A percentile compares a stretch with the other conserved stretches of the same genome.
phyloP scores from a whole-genome alignment of 2,797 vertebrate genomes.

The Nyctalus aviator region DNA sequence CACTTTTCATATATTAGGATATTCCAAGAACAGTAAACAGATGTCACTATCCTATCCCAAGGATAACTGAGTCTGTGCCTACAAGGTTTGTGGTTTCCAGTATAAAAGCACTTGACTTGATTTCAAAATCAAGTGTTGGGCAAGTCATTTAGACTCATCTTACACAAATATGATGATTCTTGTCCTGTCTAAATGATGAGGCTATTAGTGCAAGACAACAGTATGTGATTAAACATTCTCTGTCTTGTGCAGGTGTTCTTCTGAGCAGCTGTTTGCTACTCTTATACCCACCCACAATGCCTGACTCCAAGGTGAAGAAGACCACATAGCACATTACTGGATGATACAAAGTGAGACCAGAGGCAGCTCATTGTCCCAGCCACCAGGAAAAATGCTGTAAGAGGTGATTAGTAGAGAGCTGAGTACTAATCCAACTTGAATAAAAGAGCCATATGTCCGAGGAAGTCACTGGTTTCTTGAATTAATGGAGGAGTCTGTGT shows the following conservation, averaged over 20 bases:
- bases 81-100: not conserved
- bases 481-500: not conserved
- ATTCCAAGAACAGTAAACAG: not conserved
- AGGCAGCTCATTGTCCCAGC: not conserved
- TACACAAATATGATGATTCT: not conserved
- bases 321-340: not conserved
- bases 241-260: not conserved
- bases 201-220: not conserved
- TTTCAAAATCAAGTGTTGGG: not conserved
- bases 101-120: not conserved
- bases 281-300: not conserved
- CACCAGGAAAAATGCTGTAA: not conserved
- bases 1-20: not conserved
- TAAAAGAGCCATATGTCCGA: not conserved
- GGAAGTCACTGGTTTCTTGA: rapidly evolving
- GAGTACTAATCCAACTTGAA: rapidly evolving
- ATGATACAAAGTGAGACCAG: not conserved
- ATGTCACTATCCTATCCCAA: not conserved
- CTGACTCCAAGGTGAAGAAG: not conserved
- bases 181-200: not conserved
- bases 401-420: not conserved
- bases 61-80: not conserved
- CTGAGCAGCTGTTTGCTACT: not conserved
- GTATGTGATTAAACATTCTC: not conserved
- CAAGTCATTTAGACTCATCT: not conserved